Conservation (phyloP, 2,888 invertebrate species). For the Thymelicus acteon region DNA sequence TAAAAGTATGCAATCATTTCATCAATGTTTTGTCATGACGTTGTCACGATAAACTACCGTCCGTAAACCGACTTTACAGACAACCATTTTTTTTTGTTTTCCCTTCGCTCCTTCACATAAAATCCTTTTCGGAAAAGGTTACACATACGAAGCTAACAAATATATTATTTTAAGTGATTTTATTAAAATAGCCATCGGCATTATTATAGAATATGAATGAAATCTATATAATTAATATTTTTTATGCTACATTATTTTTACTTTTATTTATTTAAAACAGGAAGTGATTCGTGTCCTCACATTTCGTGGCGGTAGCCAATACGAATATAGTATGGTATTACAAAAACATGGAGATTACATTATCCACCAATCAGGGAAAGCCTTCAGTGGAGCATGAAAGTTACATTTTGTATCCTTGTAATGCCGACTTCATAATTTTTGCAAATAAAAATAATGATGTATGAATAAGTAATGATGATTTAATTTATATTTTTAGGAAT, state of each 20-base stretch:
- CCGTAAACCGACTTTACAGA: no score
- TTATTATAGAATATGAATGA: no score
- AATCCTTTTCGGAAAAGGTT: no score
- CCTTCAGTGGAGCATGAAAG: constrained; percentile 76
- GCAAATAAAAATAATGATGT: neutral
- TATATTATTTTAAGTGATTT: no score
- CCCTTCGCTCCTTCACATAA: no score
- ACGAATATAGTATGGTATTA: constrained; percentile 52
- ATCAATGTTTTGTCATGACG: no score
- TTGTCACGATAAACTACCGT: no score
- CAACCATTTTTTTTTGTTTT: no score
- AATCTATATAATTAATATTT: no score
- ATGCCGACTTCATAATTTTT: constrained; percentile 44
- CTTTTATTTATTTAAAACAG: constrained; percentile 52
- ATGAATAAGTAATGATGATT: neutral
- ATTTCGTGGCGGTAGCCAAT: constrained; percentile 77
- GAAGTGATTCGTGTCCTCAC: constrained; percentile 80
- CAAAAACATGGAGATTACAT: constrained; percentile 70
- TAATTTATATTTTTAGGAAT: neutral
- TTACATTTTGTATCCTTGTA: constrained; percentile 59
- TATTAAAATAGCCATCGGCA: no score
- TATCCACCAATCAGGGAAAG: constrained; percentile 65
- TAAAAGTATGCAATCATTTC: no score
- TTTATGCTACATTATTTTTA: neutral
- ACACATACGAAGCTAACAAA: no score